phyloP scores from a whole-genome alignment of 2,113 vertebrate genomes.

The Lepus americanus region DNA sequence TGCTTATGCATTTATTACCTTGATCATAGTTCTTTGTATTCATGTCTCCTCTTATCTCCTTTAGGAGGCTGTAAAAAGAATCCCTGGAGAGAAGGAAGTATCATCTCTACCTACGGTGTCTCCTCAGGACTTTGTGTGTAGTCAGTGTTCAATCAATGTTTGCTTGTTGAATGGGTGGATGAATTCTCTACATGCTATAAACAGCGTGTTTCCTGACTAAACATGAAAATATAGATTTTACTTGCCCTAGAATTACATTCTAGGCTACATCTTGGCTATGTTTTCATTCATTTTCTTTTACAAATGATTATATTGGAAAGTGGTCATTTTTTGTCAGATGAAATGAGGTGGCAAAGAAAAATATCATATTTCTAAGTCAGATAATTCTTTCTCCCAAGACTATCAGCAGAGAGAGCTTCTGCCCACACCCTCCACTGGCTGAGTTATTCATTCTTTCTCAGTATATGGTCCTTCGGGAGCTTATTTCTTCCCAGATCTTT shows the following conservation, averaged over 20 bases:
- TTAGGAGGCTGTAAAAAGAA: constrained; percentile 59
- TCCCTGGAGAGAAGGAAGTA: constrained; percentile 9
- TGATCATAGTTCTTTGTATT: constrained; percentile 55
- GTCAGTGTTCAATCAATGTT: neutral
- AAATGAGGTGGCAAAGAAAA: constrained; percentile 65
- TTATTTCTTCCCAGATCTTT: constrained; percentile 50
- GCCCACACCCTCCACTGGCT: neutral
- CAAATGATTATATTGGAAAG: constrained; percentile 41
- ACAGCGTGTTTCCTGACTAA: neutral
- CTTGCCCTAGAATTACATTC: constrained; percentile 24
- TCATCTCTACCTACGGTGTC: neutral
- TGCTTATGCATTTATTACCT: constrained; percentile 65
- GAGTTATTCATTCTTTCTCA: constrained; percentile 41
- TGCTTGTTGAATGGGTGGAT: neutral
- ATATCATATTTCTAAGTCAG: constrained; percentile 56
- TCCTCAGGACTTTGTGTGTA: neutral
- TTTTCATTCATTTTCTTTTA: constrained; percentile 58
- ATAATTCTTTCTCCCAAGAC: constrained; percentile 49
- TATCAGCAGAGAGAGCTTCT: constrained; percentile 40
- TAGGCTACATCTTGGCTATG: neutral
- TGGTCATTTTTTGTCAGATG: constrained; percentile 30
- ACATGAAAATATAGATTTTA: neutral
- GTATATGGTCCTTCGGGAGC: neutral
- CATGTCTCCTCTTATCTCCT: constrained; percentile 61
- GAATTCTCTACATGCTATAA: constrained; percentile 13